These are phyloP conservation scores for Calameuta pallipes DNA, from an alignment of 2,888 invertebrate species.

Conservation along the genomic window DNA sequence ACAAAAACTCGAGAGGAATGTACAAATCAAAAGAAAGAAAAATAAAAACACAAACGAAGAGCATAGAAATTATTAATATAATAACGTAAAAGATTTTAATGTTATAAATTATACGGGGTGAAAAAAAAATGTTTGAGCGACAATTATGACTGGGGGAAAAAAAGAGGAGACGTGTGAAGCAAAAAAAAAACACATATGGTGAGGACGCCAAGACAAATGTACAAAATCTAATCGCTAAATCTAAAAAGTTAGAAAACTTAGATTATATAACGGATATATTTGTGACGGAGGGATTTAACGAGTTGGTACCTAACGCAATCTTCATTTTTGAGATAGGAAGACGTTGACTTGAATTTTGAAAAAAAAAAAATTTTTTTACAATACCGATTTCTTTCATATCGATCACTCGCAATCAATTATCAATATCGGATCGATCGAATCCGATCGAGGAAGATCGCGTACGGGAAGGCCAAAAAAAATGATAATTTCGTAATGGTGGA, in stretches of 20 bases:
- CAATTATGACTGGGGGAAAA: conserved; percentile 19
- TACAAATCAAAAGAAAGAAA: conserved; percentile 61
- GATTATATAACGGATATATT: not conserved
- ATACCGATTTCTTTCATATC: not conserved
- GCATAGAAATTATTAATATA: conserved; percentile 61
- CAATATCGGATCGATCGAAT: not conserved
- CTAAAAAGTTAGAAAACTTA: conserved; percentile 36
- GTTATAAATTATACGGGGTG: conserved; percentile 61
- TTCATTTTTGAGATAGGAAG: not conserved
- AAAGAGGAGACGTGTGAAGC: conserved; percentile 24
- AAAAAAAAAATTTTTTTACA: not conserved
- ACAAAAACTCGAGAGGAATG: conserved; percentile 60
- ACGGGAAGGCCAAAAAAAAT: not conserved
- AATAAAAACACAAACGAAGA: conserved; percentile 31
- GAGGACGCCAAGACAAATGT: conserved; percentile 53
- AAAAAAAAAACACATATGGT: conserved; percentile 24
- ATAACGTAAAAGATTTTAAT: conserved; percentile 60
- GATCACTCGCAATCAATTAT: not conserved
- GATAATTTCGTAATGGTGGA: conserved; percentile 3
- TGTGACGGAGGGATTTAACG: not conserved
- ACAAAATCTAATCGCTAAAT: conserved; percentile 62
- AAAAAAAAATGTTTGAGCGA: conserved; percentile 37
- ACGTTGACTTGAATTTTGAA: too few species aligned
- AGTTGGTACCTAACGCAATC: not conserved
- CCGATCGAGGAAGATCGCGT: too few species aligned